phyloP scores from a whole-genome alignment of 2,113 vertebrate genomes.

The Leptosomus discolor region DNA sequence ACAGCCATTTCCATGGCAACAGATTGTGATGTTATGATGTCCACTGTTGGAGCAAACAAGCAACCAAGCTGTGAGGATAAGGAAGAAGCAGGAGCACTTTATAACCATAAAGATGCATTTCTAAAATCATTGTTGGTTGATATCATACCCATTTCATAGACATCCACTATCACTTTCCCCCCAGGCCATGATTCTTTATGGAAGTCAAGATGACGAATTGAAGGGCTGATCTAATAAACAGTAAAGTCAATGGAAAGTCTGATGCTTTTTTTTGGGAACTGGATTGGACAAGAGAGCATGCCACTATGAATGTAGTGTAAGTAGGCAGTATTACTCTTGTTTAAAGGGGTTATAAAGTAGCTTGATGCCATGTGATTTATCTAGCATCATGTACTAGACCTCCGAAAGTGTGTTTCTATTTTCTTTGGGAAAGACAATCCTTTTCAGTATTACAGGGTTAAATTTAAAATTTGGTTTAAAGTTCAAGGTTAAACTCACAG shows the following conservation, averaged over 20 bases:
- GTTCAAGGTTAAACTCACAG: neutral
- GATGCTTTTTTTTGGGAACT: neutral
- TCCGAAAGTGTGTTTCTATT: neutral
- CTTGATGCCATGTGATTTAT: neutral
- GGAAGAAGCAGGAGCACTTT: neutral
- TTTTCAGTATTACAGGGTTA: neutral
- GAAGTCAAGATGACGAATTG: neutral
- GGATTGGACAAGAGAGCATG: neutral
- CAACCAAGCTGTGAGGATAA: neutral
- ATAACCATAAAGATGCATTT: neutral
- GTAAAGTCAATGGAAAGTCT: neutral
- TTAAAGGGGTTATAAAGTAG: neutral
- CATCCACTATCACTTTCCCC: neutral
- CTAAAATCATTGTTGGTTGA: neutral
- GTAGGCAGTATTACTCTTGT: neutral
- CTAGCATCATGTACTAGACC: neutral
- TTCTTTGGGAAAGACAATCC: neutral
- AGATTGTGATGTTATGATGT: neutral
- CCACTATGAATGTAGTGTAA: neutral
- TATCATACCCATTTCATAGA: neutral
- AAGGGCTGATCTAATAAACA: neutral
- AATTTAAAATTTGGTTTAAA: neutral
- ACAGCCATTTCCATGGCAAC: constrained; percentile 44
- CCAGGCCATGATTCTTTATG: neutral
- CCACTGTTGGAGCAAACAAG: neutral